phyloP scores from a whole-genome alignment of 2,888 invertebrate species.

The Caenorhabditis drosophilae region DNA sequence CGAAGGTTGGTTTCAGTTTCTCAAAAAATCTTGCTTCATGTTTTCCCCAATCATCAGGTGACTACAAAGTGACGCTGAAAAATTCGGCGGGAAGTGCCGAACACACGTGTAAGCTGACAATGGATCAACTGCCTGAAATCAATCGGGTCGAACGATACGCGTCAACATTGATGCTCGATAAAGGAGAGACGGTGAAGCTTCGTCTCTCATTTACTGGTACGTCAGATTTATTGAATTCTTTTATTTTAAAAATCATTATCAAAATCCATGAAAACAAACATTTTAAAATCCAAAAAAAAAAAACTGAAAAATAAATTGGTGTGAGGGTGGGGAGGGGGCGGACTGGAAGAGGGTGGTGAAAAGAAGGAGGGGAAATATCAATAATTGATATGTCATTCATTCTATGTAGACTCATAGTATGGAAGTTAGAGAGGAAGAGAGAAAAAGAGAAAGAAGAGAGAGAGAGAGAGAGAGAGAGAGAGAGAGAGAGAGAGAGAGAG shows the following conservation, averaged over 20 bases:
- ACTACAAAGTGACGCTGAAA: conserved; percentile 39
- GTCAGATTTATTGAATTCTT: conserved; percentile 8
- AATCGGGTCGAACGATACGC: conserved; percentile 55
- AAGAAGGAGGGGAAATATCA: no score
- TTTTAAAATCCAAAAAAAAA: no score
- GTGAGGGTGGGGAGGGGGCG: not conserved
- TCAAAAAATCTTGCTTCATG: conserved; percentile 9
- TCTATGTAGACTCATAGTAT: no score
- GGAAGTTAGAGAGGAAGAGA: no score
- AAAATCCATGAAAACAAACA: no score
- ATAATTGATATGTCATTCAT: not conserved
- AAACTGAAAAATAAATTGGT: no score
- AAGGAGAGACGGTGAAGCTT: conserved; percentile 58
- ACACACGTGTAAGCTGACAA: conserved; percentile 45
- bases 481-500: no score
- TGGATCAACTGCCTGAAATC: conserved; percentile 56
- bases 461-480: no score
- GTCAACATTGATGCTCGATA: conserved; percentile 53
- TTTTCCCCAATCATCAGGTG: conserved; percentile 9
- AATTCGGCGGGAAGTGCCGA: conserved; percentile 35
- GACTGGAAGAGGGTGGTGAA: no score
- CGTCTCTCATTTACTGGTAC: conserved; percentile 54
- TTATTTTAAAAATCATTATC: conserved; percentile 4
- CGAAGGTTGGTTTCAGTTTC: conserved; percentile 45
- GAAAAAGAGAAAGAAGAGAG: no score